phyloP scores from a whole-genome alignment of 1,140 invertebrate genomes.

The Mizuhopecten yessoensis region DNA sequence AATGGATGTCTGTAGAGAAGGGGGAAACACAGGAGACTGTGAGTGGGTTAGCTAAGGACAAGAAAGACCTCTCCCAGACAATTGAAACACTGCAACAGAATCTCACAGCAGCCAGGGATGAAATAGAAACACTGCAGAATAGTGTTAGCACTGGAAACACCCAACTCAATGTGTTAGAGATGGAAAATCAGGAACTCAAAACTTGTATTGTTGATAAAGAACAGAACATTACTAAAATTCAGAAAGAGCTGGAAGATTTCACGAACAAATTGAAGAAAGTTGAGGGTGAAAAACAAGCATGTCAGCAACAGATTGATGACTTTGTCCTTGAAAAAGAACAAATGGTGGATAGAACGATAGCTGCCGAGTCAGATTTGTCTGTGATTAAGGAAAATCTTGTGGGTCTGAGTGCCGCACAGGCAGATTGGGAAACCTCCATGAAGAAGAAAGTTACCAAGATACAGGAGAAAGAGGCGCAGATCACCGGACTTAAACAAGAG shows the following conservation, averaged over 20 bases:
- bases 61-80: slow-evolving; percentile 41
- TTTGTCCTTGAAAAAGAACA: neutral
- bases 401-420: slow-evolving; percentile 45
- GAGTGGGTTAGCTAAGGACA: neutral
- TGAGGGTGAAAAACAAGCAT: neutral
- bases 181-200: slow-evolving; percentile 48
- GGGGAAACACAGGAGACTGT: slow-evolving; percentile 51
- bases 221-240: neutral
- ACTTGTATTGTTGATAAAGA: slow-evolving; percentile 48
- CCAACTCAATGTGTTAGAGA: slow-evolving; percentile 50
- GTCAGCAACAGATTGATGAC: slow-evolving; percentile 42
- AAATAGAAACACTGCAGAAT: slow-evolving; percentile 50
- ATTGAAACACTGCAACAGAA: slow-evolving; percentile 41
- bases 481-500: slow-evolving; percentile 52
- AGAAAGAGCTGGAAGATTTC: neutral
- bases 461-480: slow-evolving; percentile 62
- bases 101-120: neutral
- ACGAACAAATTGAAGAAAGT: slow-evolving; percentile 33
- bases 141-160: neutral
- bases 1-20: slow-evolving; percentile 51
- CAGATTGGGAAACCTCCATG: slow-evolving; percentile 49
- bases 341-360: neutral
- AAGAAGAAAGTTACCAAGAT: slow-evolving; percentile 52
- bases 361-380: neutral
- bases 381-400: slow-evolving; percentile 43